Base-by-base conservation (phyloP, 2,797 vertebrate genomes). In the Ceyx erithaca region DNA sequence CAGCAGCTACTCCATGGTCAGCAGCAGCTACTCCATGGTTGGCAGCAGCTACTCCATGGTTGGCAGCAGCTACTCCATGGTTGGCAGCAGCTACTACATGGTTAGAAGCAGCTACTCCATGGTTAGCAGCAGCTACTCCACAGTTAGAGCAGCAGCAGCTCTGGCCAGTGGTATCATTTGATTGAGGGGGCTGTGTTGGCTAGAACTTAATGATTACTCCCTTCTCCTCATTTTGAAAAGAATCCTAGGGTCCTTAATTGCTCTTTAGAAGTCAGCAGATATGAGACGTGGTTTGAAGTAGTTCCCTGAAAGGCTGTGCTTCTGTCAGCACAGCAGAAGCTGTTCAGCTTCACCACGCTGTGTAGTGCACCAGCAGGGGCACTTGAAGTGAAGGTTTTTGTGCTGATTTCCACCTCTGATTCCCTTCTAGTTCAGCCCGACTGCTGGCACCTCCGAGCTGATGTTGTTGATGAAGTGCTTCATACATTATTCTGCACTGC, bases 401-500 rank as follows among this genome's bases (percentile, higher is more conserved):
- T 91, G 69, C 85, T 26, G 26, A 48, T 93, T 95, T 90, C 80
- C 40, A 25, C 14, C 1, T 51, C 5, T 2, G 10, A 76, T 81
- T 78, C 52, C 20, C 59, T 85, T 63, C 73, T 76, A 68, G 35
- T 89, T 89, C 73, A 72, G 78, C n/a, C 48, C 85, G 80, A 26
- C 51, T 85, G 80, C 46, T 72, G 85, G 69, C 28, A 78, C 33
- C 15, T 85, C 69, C 45, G 73, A 89, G 89, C n/a, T 91, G 77
- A 49, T 91, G 63, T 16, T 92, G 81, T 83, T 93, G 87, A 87
- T 90, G 80, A 92, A 92, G 73, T 81, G 62, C 59, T 80, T 92
- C 55, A 66, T 89, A 25, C 8, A 35, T 35, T 35, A 3, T 76
- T 89, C 55, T 33, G 12, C 71, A 46, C 58, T 62, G 23, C 63